Percentiles rank a stretch among this genome's conserved stretches.
These are phyloP conservation scores for Platygyra sinensis DNA, from an alignment of 64 coral and sea anemone species.

Conservation along the genomic window DNA sequence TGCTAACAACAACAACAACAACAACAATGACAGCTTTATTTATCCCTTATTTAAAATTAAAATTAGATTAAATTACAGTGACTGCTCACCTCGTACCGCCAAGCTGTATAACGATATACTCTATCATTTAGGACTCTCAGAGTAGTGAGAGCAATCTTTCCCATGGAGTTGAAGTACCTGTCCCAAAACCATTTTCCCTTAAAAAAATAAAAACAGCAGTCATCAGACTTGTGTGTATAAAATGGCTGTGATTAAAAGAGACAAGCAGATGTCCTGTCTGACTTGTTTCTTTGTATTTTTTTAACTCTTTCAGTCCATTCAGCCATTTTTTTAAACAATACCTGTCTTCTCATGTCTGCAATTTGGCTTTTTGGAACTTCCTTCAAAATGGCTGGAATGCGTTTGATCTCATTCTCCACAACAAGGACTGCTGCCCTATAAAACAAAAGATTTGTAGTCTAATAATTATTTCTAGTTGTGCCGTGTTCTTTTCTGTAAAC, in stretches of 20 bases:
- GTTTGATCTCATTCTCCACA: conserved; percentile 76
- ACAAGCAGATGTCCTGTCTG: not conserved
- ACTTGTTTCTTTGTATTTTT: no score
- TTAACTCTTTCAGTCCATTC: conserved; percentile 36
- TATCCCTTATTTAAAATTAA: no score
- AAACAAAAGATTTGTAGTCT: not conserved
- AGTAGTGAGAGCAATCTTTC: conserved; percentile 87
- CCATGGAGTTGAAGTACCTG: conserved; percentile 94
- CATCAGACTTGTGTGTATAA: not conserved
- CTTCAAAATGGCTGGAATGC: conserved; percentile 75
- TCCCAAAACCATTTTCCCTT: conserved; percentile 86
- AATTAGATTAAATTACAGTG: no score
- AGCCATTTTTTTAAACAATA: not conserved
- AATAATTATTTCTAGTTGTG: not conserved
- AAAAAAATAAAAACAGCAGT: not conserved
- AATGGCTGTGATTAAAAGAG: no score
- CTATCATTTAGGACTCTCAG: conserved; percentile 90
- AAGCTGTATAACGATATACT: conserved; percentile 84
- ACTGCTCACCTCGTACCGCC: conserved; percentile 93
- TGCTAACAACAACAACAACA: no score
- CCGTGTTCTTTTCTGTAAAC: not conserved
- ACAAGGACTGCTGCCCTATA: conserved; percentile 82
- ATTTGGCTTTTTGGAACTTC: conserved; percentile 70
- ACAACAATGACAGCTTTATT: no score
- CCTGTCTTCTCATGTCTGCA: conserved; percentile 87